Percentiles rank a stretch among this genome's conserved stretches.
Conservation (phyloP, 2,888 invertebrate species). For the Subacronicta megacephala region DNA sequence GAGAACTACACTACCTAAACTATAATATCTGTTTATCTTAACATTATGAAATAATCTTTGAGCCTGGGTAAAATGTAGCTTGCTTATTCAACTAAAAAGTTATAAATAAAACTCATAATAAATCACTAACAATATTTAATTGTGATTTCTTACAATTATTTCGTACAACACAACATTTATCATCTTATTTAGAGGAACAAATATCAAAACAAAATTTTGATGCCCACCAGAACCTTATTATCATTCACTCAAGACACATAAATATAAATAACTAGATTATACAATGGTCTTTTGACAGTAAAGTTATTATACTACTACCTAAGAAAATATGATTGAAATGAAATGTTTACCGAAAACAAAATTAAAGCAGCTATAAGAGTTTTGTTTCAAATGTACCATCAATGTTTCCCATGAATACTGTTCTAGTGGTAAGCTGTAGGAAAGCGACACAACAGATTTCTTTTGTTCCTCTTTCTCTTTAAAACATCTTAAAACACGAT, state of each 20-base stretch:
- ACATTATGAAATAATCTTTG: too few species aligned
- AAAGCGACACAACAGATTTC: slow-evolving; percentile 52
- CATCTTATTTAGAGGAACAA: slow-evolving; percentile 58
- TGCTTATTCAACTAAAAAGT: too few species aligned
- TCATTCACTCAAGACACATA: slow-evolving; percentile 32
- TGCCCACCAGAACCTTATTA: slow-evolving; percentile 45
- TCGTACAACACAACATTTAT: slow-evolving; percentile 75
- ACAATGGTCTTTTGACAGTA: neutral
- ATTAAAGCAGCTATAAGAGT: neutral
- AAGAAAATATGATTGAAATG: neutral
- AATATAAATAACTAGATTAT: neutral
- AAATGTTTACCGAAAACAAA: neutral
- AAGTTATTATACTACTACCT: too few species aligned
- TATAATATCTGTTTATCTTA: too few species aligned
- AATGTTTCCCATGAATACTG: neutral
- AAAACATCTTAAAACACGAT: slow-evolving; percentile 74
- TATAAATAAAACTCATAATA: slow-evolving; percentile 48
- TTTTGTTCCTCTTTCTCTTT: slow-evolving; percentile 48
- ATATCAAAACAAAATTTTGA: slow-evolving; percentile 37
- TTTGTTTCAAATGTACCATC: neutral
- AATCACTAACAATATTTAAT: slow-evolving; percentile 81
- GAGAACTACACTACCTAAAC: too few species aligned
- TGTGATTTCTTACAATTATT: slow-evolving; percentile 77
- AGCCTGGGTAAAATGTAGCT: too few species aligned
- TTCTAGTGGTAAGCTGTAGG: slow-evolving; percentile 10